Conservation (phyloP, 2,113 vertebrate species). For the Lagopus muta region DNA sequence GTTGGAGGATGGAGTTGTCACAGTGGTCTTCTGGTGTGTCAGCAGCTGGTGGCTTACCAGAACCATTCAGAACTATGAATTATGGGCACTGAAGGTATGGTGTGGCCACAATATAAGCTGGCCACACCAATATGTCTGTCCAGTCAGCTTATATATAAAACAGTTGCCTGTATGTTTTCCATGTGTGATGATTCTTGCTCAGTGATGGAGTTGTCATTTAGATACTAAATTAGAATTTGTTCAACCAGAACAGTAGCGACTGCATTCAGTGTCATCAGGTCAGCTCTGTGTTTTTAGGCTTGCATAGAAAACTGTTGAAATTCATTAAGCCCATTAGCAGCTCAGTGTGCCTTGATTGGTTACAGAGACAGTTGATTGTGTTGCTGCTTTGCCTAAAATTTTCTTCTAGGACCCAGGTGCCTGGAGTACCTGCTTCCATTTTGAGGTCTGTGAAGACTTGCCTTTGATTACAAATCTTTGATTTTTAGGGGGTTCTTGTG, state of each 20-base stretch:
- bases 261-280: neutral
- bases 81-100: neutral
- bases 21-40: neutral
- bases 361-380: neutral
- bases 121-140: neutral
- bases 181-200: neutral
- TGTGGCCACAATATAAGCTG: neutral
- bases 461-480: neutral
- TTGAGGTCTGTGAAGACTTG: neutral
- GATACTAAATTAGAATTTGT: neutral
- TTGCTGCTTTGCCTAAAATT: neutral
- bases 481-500: neutral
- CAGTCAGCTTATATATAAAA: neutral
- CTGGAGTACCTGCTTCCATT: neutral
- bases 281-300: neutral
- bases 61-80: neutral
- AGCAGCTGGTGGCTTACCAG: neutral
- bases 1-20: neutral
- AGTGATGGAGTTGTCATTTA: neutral
- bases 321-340: constrained; percentile 5
- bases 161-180: neutral
- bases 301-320: neutral
- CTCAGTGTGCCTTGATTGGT: neutral
- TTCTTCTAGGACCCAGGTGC: neutral
- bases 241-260: neutral